Percentiles rank a stretch among this genome's conserved stretches.
These are phyloP conservation scores for Drosophila meridionalis DNA, from an alignment of 2,888 invertebrate genomes.

Conservation along the genomic window DNA sequence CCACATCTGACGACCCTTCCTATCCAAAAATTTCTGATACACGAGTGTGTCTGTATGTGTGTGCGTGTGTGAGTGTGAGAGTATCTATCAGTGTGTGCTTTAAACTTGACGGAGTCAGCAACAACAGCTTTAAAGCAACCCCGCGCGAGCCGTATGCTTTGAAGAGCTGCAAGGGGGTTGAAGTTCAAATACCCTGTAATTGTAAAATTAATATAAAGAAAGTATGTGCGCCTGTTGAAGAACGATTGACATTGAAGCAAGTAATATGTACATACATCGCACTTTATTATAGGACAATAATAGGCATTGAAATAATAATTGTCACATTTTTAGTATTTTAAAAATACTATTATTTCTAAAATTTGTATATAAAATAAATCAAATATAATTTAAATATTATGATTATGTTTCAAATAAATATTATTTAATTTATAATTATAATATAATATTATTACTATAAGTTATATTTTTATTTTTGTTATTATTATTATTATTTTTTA, in stretches of 20 bases:
- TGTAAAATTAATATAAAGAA: background rate
- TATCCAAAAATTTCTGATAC: background rate
- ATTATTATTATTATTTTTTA: no score
- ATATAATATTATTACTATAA: no score
- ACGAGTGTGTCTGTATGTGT: background rate
- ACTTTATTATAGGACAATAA: background rate
- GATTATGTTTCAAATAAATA: no score
- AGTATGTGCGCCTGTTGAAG: background rate
- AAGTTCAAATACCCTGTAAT: constrained; percentile 36
- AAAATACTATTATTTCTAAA: no score
- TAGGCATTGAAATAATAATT: background rate
- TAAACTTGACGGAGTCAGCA: constrained; percentile 32
- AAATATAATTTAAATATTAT: no score
- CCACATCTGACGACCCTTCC: constrained; percentile 32
- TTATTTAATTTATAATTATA: no score
- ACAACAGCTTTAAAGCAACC: constrained; percentile 47
- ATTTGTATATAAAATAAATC: no score
- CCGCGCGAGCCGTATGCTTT: background rate
- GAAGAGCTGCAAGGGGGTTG: constrained; percentile 20
- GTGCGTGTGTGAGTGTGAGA: background rate
- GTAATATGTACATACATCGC: background rate
- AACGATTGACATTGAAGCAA: background rate
- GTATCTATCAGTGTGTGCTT: constrained; percentile 20
- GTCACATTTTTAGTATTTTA: background rate
- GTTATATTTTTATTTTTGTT: no score